A percentile compares a stretch with the other conserved stretches of the same genome.
These are phyloP conservation scores for Lordiphosa fenestrarum DNA, from an alignment of 2,888 invertebrate genomes.

Conservation along the genomic window DNA sequence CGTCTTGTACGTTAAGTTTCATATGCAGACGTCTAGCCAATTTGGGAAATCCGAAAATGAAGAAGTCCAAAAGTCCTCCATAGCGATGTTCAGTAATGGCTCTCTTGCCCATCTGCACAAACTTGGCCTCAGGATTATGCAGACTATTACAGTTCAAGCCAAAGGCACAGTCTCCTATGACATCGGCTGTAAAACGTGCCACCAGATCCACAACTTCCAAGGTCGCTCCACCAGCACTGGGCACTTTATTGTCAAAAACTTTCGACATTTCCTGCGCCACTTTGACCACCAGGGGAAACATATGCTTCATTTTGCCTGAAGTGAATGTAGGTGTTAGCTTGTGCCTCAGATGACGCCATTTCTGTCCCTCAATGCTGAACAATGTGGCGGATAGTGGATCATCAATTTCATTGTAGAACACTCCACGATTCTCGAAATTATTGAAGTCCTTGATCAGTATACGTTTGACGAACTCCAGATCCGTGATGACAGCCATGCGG, in stretches of 20 bases:
- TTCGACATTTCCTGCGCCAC: constrained; percentile 76
- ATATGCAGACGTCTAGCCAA: constrained; percentile 48
- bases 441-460: constrained; percentile 74
- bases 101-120: constrained; percentile 70
- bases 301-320: constrained; percentile 76
- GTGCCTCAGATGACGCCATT: constrained; percentile 77
- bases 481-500: constrained; percentile 53
- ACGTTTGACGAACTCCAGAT: constrained; percentile 65
- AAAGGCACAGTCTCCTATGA: constrained; percentile 81
- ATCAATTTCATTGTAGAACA: constrained; percentile 67
- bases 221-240: constrained; percentile 5
- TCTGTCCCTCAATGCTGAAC: constrained; percentile 76
- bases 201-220: constrained; percentile 76
- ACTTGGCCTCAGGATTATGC: constrained; percentile 78
- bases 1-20: constrained; percentile 41
- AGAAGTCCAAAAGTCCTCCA: constrained; percentile 29
- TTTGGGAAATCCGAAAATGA: constrained; percentile 52
- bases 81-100: constrained; percentile 51
- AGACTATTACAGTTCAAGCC: constrained; percentile 81
- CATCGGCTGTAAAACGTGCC: constrained; percentile 81
- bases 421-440: constrained; percentile 70
- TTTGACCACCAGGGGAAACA: constrained; percentile 63
- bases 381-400: constrained; percentile 78
- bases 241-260: constrained; percentile 62
- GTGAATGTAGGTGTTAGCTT: constrained; percentile 77